A percentile compares a stretch with the other conserved stretches of the same genome.
Conservation (phyloP, 1,140 invertebrate genomes). For the Aricia agestis region DNA sequence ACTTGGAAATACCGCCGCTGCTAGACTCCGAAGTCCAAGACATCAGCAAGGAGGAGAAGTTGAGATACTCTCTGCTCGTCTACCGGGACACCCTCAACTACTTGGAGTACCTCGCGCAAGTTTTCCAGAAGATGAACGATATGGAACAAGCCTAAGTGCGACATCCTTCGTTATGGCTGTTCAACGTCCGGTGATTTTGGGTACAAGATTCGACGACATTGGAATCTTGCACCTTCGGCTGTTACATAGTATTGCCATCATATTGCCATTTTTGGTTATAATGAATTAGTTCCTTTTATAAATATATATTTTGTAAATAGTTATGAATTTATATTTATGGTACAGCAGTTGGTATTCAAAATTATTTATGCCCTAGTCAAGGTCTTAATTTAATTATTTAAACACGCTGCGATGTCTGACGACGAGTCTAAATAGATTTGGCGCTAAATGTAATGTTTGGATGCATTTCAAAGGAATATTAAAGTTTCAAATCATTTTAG, state of each 20-base stretch:
- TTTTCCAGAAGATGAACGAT: constrained; percentile 55
- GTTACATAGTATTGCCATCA: constrained; percentile 69
- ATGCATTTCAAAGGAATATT: neutral
- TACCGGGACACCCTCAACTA: constrained; percentile 65
- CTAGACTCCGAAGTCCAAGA: constrained; percentile 48
- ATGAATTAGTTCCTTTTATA: constrained; percentile 70
- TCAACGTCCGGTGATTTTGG: neutral
- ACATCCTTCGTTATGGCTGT: neutral
- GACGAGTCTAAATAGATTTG: neutral
- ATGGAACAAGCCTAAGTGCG: constrained; percentile 21
- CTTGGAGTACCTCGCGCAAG: constrained; percentile 55
- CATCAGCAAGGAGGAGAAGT: constrained; percentile 40
- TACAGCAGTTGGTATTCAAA: constrained; percentile 56
- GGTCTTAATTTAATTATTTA: constrained; percentile 67
- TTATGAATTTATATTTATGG: constrained; percentile 68
- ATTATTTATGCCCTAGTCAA: constrained; percentile 72
- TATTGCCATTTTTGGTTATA: constrained; percentile 74
- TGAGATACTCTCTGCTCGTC: constrained; percentile 43
- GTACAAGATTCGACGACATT: neutral
- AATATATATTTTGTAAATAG: constrained; percentile 61
- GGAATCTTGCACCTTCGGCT: constrained; percentile 48
- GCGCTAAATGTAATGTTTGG: neutral
- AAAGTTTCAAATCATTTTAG: neutral
- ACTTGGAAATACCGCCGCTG: constrained; percentile 47
- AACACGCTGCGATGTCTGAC: neutral